Percentiles rank a stretch among this genome's conserved stretches.
These are phyloP conservation scores for Halcyon senegalensis DNA, from an alignment of 2,113 vertebrate species.

Conservation along the genomic window DNA sequence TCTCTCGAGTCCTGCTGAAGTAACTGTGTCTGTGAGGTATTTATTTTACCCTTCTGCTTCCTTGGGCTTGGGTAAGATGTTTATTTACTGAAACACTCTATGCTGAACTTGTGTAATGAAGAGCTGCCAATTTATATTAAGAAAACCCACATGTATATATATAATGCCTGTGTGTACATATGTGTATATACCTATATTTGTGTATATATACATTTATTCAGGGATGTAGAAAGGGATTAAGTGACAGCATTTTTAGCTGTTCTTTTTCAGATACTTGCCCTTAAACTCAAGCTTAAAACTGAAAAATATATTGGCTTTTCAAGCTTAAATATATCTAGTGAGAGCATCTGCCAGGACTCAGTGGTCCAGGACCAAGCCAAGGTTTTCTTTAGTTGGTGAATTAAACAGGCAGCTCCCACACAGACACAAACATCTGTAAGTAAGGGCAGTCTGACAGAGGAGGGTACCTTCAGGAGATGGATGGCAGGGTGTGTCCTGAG, in stretches of 20 bases:
- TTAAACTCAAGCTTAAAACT: background rate
- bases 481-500: background rate
- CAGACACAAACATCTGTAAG: accelerated
- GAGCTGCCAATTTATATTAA: background rate
- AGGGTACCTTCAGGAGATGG: background rate
- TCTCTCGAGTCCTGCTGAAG: background rate
- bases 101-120: slow-evolving; percentile 4
- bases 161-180: background rate
- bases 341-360: background rate
- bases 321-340: background rate
- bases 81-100: background rate
- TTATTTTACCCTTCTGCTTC: slow-evolving; percentile 24
- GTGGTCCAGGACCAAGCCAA: background rate
- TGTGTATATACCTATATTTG: background rate
- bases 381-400: background rate
- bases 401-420: background rate
- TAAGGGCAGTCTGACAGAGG: background rate
- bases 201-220: background rate
- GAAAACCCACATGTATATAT: background rate
- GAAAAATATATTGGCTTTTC: background rate
- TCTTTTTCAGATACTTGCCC: background rate
- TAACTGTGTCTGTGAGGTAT: background rate
- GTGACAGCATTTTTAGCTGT: background rate
- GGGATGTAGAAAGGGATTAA: background rate
- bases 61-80: background rate